Evolutionary conservation across 2,113 vertebrate species (phyloP), one percentile per base, ranked within the genome.

Genomic region (Chrysemys picta): DNA sequence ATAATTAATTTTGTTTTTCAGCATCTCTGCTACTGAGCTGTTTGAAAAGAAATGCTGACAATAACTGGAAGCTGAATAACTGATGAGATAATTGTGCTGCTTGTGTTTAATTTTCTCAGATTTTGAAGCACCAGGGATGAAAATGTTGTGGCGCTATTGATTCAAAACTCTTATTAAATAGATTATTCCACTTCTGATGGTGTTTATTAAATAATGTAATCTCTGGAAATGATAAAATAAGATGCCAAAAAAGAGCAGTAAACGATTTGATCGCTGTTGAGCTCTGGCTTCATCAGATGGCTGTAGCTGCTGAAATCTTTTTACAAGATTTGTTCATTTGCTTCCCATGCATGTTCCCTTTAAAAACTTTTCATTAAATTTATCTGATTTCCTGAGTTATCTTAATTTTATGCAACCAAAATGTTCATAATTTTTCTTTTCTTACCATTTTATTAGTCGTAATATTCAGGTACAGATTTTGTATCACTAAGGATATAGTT

Each of bases 241-340:
- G 3, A 1, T 95, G 24, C 13, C 88, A 8, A 19, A 4, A 52
- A 42, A 12, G 38, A 12, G 8, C 57, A 81, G 31, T 62, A 82
- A n/a, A 82, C 50, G 8, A 3, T 81, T 89, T 65, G 6, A 27
- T 59, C 50, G 54, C 49, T 83, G 69, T 86, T 88, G 59, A 78
- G 29, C 12, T 94, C 89, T 88, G 47, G 27, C 5, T 82, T 90
- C 52, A 17, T 76, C 91, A 84, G 27, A 54, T 92, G 50, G 49
- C 13, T 85, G 45, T 88, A 90, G 53, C 52, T 88, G 59, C 91
- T 81, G 78, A 92, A 91, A 91, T 11, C 16, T 57, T 87, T 92
- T 91, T 88, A 89, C 45, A 21, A 69, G 47, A 91, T 76, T 62
- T 94, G 24, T 84, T 49, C 29, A 42, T 92, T 93, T 91, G 19